Base-by-base conservation (phyloP, 1,140 invertebrate genomes). In the Hylaeus volcanicus region DNA sequence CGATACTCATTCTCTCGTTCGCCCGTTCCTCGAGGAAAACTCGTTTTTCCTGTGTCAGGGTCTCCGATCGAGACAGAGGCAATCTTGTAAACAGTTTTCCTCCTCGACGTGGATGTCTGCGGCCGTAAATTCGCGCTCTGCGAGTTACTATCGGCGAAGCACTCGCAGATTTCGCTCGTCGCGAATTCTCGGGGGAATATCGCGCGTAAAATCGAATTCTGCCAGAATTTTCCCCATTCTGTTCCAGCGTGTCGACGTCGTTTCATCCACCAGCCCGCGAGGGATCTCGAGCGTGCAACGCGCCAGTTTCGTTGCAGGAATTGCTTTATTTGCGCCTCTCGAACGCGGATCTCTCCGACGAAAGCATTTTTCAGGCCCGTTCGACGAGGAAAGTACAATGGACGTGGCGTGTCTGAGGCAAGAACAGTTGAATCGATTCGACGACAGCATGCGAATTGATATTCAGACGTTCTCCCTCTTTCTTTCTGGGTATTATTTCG, bases 121-220 rank as follows among this genome's bases (percentile, higher is more conserved):
- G 58, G 2, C 9, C 3, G 48, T 73, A 60, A 58, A 58, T 69
- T 70, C 61, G 51, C 5, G 45, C 2, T 15, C 41, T 5, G 51
- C 5, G 39, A 43, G 8, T 37, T 5, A 48, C 11, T 45, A 26
- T 26, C 26, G 26, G 26, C 26, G 26, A 26, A 26, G 26, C 15
- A 11, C 58, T 68, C 61, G 81, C 61, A 61, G 60, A 83, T 83
- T 68, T 85, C 48, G 53, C 12, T 43, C 56, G 12, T 71, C 55
- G 70, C n/a, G n/a, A 41, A 12, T 70, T 15, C 65, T 51, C 68
- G 63, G 26, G 68, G 26, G 58, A 73, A 58, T 39, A 56, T 56
- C 45, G 53, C 68, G 68, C n/a, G 48, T 61, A 37, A 79, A 82
- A 79, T 86, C 71, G 79, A 85, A 86, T 86, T 70, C 69, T 77